Evolutionary conservation across 2,113 vertebrate genomes (phyloP).

Genomic region (Melanerpes formicivorus): DNA sequence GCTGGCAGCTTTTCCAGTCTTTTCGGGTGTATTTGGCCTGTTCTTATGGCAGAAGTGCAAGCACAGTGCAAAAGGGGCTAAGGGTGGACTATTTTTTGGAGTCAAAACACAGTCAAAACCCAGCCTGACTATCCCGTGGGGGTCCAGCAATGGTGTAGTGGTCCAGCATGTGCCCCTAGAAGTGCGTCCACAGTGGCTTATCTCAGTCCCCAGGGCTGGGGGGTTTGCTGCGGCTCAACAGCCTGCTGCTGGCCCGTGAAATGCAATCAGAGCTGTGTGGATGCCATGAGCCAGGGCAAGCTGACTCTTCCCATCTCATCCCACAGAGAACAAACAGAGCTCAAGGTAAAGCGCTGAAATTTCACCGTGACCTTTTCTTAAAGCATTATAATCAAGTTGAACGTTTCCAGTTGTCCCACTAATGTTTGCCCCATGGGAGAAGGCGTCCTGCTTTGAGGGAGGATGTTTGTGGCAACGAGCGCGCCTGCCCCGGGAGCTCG

Average conservation of each 20-base stretch:
- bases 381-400: slow-evolving; percentile 84
- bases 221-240: neutral
- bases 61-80: neutral
- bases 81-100: neutral
- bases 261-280: slow-evolving; percentile 35
- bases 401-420: slow-evolving; percentile 79
- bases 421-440: slow-evolving; percentile 76
- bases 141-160: neutral
- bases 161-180: neutral
- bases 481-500: slow-evolving; percentile 59
- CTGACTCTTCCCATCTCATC: slow-evolving; percentile 63
- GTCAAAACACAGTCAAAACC: neutral
- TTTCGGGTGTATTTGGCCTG: neutral
- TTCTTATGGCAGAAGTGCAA: neutral
- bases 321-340: slow-evolving; percentile 67
- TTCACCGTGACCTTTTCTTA: slow-evolving; percentile 81
- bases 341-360: slow-evolving; percentile 75
- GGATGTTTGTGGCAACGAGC: slow-evolving; percentile 62
- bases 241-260: slow-evolving; percentile 39
- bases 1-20: neutral
- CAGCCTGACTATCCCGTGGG: neutral
- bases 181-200: neutral
- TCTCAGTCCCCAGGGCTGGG: neutral
- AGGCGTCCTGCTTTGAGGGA: slow-evolving; percentile 64
- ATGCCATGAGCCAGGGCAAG: slow-evolving; percentile 37